Base-by-base conservation (phyloP, 37 sponge, comb jelly and placozoan species). In the Diacarnus erythraeanus region DNA sequence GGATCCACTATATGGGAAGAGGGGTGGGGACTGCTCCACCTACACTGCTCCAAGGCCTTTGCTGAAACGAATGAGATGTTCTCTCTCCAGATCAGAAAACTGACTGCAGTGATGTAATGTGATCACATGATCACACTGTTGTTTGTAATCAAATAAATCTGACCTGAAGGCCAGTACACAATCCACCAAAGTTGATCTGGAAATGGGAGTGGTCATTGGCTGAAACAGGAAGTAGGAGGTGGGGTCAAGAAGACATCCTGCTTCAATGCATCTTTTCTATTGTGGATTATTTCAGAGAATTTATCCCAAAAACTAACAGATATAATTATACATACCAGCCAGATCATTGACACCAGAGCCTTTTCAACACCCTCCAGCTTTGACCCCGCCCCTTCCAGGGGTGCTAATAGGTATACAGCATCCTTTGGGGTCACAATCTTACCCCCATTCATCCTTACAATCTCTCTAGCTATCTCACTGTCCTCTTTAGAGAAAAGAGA, bases 121-220 rank as follows among this genome's bases (percentile, higher is more conserved):
- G 6, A 47, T 47, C 51, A 47, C 51, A 47, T 47, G 51, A 47
- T 47, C 12, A 47, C 6, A 47, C 51, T 47, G 51, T 15, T 12
- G 10, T 15, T 15, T 47, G 51, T 6, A n/a, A n/a, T n/a, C n/a
- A n/a, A n/a, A n/a, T n/a, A 33, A n/a, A 54, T 2, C 35, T 35
- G n/a, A 87, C 87, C 87, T 87, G 70, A 88, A 77, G 6, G 88
- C 83, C 37, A 88, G 73, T 34, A 88, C 83, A 72, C 88, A 88
- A 57, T 57, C 74, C 59, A 43, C 38, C n/a, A 88, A 77, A 8
- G 83, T 76, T 57, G 77, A 74, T 36, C 58, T 57, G 4, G 64
- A 68, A 12, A 88, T 69, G 54, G 77, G 58, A 18, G 39, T 75
- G 67, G 80, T 26, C 77, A 88, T 63, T 42, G 93, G 93, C 26